A percentile compares a stretch with the other conserved stretches of the same genome.
Conservation (phyloP, 2,797 vertebrate genomes). For the Tympanoctomys barrerae region DNA sequence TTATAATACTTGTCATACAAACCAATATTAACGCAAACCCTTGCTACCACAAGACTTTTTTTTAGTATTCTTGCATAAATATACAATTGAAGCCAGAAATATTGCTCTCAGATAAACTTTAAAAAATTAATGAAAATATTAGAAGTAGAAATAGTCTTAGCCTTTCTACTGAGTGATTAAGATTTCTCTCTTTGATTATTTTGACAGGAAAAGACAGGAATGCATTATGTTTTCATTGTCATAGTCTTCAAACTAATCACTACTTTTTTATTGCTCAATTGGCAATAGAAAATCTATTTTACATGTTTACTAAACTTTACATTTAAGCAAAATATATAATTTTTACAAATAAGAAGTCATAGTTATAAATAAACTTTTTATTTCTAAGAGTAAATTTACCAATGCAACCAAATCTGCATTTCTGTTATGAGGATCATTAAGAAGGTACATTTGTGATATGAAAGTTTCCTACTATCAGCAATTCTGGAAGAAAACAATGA, state of each 20-base stretch:
- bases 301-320: background rate
- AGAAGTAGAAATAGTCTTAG: background rate
- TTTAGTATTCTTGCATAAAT: background rate
- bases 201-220: background rate
- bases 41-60: background rate
- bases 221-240: background rate
- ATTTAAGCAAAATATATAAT: background rate
- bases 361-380: background rate
- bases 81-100: background rate
- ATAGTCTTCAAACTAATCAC: background rate
- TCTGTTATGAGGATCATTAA: background rate
- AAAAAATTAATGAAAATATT: background rate
- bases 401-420: background rate
- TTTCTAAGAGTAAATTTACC: background rate
- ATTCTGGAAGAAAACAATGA: background rate
- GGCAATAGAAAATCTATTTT: background rate
- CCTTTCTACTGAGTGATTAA: background rate
- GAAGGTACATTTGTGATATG: background rate
- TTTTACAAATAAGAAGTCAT: background rate
- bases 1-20: background rate
- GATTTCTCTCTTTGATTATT: slow-evolving; percentile 16
- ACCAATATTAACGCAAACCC: background rate
- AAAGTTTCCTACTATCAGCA: background rate
- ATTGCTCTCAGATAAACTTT: background rate
- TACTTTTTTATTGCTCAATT: background rate